phyloP scores from a whole-genome alignment of 2,888 invertebrate genomes.

The Zhengitettix transpicula region DNA sequence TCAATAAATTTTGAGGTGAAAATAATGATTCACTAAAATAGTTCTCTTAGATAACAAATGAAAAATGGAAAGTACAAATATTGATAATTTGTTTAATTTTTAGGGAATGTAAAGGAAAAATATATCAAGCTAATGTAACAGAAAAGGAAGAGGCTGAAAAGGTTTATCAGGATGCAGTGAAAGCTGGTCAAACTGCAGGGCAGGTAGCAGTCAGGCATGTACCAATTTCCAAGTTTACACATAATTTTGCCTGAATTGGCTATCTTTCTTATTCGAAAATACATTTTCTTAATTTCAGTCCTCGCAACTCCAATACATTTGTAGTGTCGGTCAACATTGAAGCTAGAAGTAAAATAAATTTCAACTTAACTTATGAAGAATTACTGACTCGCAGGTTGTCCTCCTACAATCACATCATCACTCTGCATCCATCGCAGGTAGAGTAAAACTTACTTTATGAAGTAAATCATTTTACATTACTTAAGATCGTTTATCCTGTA shows the following conservation, averaged over 20 bases:
- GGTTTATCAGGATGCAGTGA: conserved; percentile 6
- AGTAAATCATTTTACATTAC: no score
- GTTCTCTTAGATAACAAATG: no score
- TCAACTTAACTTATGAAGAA: conserved; percentile 29
- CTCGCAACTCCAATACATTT: conserved; percentile 9
- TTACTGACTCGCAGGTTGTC: conserved; percentile 24
- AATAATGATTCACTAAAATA: no score
- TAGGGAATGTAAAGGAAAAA: conserved; percentile 4
- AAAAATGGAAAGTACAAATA: no score
- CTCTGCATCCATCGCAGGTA: conserved; percentile 23
- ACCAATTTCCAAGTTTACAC: background rate
- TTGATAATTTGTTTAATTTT: background rate
- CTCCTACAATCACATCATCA: conserved; percentile 25
- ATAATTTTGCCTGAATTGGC: background rate
- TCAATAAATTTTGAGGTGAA: no score
- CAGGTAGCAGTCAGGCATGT: conserved; percentile 7
- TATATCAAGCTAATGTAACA: conserved; percentile 5
- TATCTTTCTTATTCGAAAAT: background rate
- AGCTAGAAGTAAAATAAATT: conserved; percentile 23
- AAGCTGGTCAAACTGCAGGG: conserved; percentile 7
- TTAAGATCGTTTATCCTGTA: no score
- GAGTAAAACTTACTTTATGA: background rate
- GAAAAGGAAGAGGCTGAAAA: conserved; percentile 7
- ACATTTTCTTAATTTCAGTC: background rate
- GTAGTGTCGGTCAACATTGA: conserved; percentile 24